phyloP scores from a whole-genome alignment of 2,888 invertebrate genomes.

The Apoderus coryli region DNA sequence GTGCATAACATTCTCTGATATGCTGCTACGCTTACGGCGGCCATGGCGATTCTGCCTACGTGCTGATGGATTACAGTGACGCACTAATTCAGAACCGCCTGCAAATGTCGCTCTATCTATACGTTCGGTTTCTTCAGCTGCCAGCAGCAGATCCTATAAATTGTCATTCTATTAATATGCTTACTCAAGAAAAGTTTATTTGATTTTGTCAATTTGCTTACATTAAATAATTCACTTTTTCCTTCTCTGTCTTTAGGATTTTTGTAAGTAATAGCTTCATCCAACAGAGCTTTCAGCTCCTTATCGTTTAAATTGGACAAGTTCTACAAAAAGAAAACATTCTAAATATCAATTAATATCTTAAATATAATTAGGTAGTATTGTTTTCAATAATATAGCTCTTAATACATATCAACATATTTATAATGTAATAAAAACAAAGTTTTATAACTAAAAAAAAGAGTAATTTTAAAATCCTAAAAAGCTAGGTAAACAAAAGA shows the following conservation, averaged over 20 bases:
- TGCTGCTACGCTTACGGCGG: constrained; percentile 25
- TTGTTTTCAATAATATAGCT: background rate
- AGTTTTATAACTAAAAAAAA: constrained; percentile 4
- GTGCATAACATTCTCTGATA: constrained; percentile 38
- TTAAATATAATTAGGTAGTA: constrained; percentile 1
- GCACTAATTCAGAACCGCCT: constrained; percentile 32
- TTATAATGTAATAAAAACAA: background rate
- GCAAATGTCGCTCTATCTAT: constrained; percentile 39
- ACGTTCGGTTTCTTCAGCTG: constrained; percentile 63
- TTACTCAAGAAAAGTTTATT: no score
- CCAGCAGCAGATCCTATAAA: constrained; percentile 54
- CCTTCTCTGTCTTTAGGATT: constrained; percentile 73
- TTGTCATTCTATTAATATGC: no score
- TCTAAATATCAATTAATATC: no score
- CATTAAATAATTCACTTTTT: constrained; percentile 72
- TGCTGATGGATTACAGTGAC: constrained; percentile 34
- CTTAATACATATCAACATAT: constrained; percentile 2
- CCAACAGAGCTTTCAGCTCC: constrained; percentile 59
- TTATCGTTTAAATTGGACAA: constrained; percentile 52
- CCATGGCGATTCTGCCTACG: constrained; percentile 26
- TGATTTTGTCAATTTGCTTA: no score
- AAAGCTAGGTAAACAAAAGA: no score
- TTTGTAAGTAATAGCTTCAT: constrained; percentile 75
- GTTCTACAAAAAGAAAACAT: constrained; percentile 19
- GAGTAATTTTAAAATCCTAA: constrained; percentile 2